phyloP scores from a whole-genome alignment of 2,888 invertebrate species.

The Laspeyria flexula region DNA sequence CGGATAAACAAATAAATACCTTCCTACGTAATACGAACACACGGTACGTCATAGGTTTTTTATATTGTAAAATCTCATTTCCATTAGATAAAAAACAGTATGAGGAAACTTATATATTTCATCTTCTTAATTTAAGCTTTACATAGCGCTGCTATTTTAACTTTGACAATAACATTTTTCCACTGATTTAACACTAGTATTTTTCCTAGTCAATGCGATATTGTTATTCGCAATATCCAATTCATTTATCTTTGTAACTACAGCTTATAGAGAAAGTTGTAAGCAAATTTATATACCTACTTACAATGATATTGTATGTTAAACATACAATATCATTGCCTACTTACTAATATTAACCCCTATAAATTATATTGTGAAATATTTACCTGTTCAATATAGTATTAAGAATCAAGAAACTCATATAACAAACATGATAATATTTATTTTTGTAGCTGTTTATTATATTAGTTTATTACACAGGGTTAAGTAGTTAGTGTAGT shows the following conservation, averaged over 20 bases:
- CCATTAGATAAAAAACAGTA: not conserved
- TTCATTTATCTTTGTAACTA: too few species aligned
- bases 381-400: not conserved
- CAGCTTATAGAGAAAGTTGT: too few species aligned
- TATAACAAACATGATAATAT: not conserved
- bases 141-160: not conserved
- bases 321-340: too few species aligned
- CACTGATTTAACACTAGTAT: too few species aligned
- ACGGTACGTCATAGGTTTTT: constrained; percentile 6
- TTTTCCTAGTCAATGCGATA: too few species aligned
- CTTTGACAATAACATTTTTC: too few species aligned
- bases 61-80: not conserved
- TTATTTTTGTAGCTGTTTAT: not conserved
- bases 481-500: not conserved
- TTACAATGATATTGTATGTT: too few species aligned
- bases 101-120: not conserved
- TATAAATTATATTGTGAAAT: too few species aligned
- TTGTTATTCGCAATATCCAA: too few species aligned
- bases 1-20: constrained; percentile 23
- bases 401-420: not conserved
- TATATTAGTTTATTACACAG: not conserved
- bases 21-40: constrained; percentile 3
- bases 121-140: not conserved
- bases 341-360: too few species aligned
- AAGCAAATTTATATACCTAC: too few species aligned